phyloP scores from a whole-genome alignment of 2,888 invertebrate species.

The Hyppa rectilinea region DNA sequence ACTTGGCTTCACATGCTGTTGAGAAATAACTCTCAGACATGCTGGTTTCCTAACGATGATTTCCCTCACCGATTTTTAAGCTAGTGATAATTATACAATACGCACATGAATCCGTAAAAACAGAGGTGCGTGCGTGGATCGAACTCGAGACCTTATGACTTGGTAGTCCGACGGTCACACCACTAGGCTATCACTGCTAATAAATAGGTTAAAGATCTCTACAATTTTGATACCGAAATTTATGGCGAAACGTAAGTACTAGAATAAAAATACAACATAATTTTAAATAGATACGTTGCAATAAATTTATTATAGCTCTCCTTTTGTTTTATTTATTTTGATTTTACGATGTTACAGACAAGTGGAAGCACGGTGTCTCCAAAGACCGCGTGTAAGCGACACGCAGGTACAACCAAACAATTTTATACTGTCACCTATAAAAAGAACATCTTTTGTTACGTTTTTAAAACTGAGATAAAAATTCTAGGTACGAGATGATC shows the following conservation, averaged over 20 bases:
- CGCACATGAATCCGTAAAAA: too few relatives aligned
- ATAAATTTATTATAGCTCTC: slow-evolving; percentile 21
- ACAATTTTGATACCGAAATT: too few relatives aligned
- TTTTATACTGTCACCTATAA: slow-evolving; percentile 59
- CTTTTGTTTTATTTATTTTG: slow-evolving; percentile 47
- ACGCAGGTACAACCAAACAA: slow-evolving; percentile 40
- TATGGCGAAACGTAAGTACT: not conserved
- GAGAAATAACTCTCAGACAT: too few relatives aligned
- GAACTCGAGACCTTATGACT: too few relatives aligned
- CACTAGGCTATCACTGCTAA: too few relatives aligned
- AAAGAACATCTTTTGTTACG: slow-evolving; percentile 59
- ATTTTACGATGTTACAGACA: slow-evolving; percentile 31
- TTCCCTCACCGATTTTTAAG: too few relatives aligned
- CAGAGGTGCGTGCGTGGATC: too few relatives aligned
- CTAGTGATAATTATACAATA: too few relatives aligned
- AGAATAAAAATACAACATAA: slow-evolving; percentile 2
- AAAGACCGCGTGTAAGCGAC: slow-evolving; percentile 10
- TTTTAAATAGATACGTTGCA: slow-evolving; percentile 7
- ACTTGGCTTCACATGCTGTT: too few relatives aligned
- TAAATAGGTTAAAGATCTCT: too few relatives aligned
- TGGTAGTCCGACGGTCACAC: too few relatives aligned
- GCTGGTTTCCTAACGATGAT: too few relatives aligned
- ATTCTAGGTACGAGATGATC: slow-evolving; percentile 59
- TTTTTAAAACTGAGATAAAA: slow-evolving; percentile 65
- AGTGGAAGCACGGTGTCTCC: slow-evolving; percentile 23